These are phyloP conservation scores for Euzophera pinguis DNA, from an alignment of 2,888 invertebrate genomes.

Conservation along the genomic window DNA sequence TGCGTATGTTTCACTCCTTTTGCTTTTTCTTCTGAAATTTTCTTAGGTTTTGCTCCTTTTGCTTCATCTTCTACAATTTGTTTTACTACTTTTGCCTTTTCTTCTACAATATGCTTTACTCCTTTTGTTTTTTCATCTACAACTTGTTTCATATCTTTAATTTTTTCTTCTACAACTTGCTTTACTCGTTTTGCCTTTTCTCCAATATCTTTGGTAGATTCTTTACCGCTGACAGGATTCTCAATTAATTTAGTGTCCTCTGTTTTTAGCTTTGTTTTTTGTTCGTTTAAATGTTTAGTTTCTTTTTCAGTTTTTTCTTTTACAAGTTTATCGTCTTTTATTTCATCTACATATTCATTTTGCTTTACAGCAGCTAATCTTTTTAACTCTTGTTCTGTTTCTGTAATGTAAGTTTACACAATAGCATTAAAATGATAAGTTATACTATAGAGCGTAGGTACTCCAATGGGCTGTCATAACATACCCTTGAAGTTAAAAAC, in stretches of 20 bases:
- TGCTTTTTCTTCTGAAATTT: conserved; percentile 15
- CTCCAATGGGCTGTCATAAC: background rate
- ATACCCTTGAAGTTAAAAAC: background rate
- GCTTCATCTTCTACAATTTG: conserved; percentile 14
- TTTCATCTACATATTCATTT: background rate
- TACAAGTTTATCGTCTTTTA: background rate
- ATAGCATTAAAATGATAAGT: no score
- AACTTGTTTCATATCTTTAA: conserved; percentile 10
- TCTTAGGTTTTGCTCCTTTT: no score
- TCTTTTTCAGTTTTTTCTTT: background rate
- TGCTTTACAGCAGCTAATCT: background rate
- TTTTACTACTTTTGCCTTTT: no score
- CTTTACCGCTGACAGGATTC: no score
- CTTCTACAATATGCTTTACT: conserved; percentile 1
- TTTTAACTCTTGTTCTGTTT: background rate
- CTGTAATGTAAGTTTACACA: background rate
- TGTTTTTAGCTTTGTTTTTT: background rate
- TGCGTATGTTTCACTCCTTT: no score
- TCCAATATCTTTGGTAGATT: background rate
- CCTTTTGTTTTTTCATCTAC: conserved; percentile 14
- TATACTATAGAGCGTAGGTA: no score
- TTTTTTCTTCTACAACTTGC: no score
- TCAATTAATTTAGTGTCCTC: conserved; percentile 11
- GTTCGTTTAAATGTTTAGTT: background rate
- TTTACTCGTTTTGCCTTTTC: no score